Percentiles rank a stretch among this genome's conserved stretches.
Evolutionary conservation across 2,888 invertebrate species (phyloP).

Genomic region (Entomobrya multifasciata): DNA sequence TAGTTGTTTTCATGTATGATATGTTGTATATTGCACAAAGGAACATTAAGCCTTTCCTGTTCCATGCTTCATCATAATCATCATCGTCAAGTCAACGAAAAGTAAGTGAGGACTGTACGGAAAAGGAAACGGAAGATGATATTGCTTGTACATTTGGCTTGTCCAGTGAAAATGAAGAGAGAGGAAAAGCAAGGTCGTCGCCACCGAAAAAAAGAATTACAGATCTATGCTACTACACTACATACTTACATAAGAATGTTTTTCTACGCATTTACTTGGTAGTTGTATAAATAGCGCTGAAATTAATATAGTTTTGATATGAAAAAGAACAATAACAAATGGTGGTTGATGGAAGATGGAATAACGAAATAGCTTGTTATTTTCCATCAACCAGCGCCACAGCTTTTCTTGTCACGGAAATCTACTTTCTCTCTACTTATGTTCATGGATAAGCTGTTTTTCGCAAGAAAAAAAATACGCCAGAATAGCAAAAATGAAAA

Average conservation of each 20-base stretch:
- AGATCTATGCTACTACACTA: not conserved
- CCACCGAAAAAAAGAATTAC: conserved; percentile 18
- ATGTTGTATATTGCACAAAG: not conserved
- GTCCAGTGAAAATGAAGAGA: conserved; percentile 30
- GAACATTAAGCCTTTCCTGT: not conserved
- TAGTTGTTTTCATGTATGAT: not conserved
- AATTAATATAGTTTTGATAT: not conserved
- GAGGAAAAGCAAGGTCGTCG: conserved; percentile 63
- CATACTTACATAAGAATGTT: not conserved
- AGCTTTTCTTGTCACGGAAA: too few species aligned
- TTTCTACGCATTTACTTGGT: not conserved
- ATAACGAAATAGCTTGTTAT: too few species aligned
- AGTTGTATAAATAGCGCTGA: conserved; percentile 6
- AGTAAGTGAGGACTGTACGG: not conserved
- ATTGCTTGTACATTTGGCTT: conserved; percentile 64
- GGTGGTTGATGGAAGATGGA: too few species aligned
- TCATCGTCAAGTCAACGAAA: not conserved
- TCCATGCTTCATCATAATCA: not conserved
- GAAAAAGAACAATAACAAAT: conserved; percentile 2
- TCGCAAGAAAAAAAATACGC: too few species aligned
- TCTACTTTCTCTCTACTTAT: too few species aligned
- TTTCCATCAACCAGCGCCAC: too few species aligned
- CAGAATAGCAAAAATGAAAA: not conserved
- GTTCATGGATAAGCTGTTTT: too few species aligned
- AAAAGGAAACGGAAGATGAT: conserved; percentile 65